Conservation (phyloP, 2,797 vertebrate species). For the Squalus acanthias region DNA sequence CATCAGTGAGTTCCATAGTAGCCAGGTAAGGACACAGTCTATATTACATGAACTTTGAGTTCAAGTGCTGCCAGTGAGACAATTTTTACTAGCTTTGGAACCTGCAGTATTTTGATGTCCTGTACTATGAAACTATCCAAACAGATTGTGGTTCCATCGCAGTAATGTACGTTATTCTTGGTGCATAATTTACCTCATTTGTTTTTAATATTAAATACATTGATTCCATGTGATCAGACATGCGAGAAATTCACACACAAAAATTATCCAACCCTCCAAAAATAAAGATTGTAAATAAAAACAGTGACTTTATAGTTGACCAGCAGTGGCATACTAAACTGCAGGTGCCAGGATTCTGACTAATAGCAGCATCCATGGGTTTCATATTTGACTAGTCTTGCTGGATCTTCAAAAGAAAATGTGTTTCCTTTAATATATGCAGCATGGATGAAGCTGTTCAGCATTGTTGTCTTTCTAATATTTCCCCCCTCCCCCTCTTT, state of each 20-base stretch:
- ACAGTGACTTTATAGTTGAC: background rate
- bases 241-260: background rate
- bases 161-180: background rate
- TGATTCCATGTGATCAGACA: background rate
- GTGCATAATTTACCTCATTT: background rate
- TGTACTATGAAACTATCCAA: background rate
- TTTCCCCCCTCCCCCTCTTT: background rate
- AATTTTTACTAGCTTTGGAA: background rate
- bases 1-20: background rate
- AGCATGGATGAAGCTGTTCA: background rate
- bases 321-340: background rate
- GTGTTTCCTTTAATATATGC: background rate
- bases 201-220: background rate
- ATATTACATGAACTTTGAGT: background rate
- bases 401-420: constrained; percentile 2
- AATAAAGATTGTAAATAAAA: background rate
- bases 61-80: background rate
- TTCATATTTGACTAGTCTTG: background rate
- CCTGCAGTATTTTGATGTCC: background rate
- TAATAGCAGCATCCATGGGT: background rate
- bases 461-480: background rate
- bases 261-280: background rate
- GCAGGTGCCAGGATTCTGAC: background rate
- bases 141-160: too few species aligned
- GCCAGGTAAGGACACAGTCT: background rate